Evolutionary conservation across 1,140 invertebrate species (phyloP).

Genomic region (Rhopalosiphum maidis): DNA sequence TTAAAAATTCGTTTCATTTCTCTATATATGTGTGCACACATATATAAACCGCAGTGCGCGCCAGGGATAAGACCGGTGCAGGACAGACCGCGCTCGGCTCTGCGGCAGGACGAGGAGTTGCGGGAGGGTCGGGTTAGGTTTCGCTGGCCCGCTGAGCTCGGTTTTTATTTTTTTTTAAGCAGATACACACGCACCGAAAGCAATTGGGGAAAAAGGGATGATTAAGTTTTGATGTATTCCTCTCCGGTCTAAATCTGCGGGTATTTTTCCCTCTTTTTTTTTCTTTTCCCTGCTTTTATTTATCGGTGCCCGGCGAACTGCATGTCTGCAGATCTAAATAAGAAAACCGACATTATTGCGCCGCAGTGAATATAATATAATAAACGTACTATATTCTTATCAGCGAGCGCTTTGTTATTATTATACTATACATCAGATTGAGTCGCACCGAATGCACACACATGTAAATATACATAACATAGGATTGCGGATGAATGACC

Average conservation of each 20-base stretch:
- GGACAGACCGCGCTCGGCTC: neutral
- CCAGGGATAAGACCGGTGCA: neutral
- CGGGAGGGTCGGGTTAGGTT: neutral
- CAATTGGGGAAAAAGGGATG: constrained; percentile 50
- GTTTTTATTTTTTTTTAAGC: constrained; percentile 29
- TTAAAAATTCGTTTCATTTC: constrained; percentile 42
- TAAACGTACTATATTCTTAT: constrained; percentile 34
- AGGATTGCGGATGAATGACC: neutral
- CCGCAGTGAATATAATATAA: constrained; percentile 29
- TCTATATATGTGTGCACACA: neutral
- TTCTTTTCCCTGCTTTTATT: constrained; percentile 27
- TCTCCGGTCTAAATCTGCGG: constrained; percentile 23
- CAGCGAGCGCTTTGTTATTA: constrained; percentile 8
- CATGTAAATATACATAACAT: neutral
- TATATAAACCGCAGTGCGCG: neutral
- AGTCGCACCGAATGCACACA: neutral
- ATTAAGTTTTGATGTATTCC: constrained; percentile 52
- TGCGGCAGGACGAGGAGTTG: too few relatives aligned
- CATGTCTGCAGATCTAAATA: constrained; percentile 42
- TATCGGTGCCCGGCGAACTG: neutral
- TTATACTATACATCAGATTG: neutral
- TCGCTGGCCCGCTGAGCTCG: neutral
- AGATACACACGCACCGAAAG: constrained; percentile 22
- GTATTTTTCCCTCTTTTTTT: neutral
- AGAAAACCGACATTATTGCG: neutral